Base-by-base conservation (phyloP, 2,797 vertebrate genomes). In the Knipowitschia caucasica region DNA sequence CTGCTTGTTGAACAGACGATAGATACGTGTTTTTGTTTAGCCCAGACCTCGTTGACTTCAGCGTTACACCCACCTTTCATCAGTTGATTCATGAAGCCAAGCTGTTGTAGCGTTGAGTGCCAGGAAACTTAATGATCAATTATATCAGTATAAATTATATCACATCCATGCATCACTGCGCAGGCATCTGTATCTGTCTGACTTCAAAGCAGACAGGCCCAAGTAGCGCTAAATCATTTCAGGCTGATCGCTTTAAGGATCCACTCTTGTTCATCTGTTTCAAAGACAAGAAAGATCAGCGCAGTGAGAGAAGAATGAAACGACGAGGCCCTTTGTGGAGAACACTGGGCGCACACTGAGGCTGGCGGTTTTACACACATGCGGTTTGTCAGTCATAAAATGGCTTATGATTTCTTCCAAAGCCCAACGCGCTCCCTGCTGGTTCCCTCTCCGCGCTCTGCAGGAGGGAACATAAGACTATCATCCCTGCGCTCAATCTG, bases 41-140 rank as follows among this genome's bases (percentile, higher is more conserved):
- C 40, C 25, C 49, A 62, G 45, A 52, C 57, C 35, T 30, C 74
- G 79, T 74, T 82, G 71, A 80, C 74, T 82, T 69, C 44, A 20
- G 31, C 43, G 58, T 62, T 80, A 54, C 70, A 40, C 64, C 54
- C 51, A 64, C 66, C 62, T 83, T 81, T 82, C 65, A 78, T 79
- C 67, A 27, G 64, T 57, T 80, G 78, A 85, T 85, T 86, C 82
- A 83, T 78, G 75, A 75, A 59, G 24, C 54, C 18, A 31, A 26
- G 59, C 56, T 56, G 69, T 35, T 69, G 79, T 51, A 54, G 69
- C 3, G 72, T 66, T 81, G 79, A 80, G 59, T 83, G 75, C 80
- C 85, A 83, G 78, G 65, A 82, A 81, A 85, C 73, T 76, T 78
- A 80, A 81, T 87, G 69, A 82, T 85, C 85, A 83, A 84, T 86